Evolutionary conservation across 92 coral and sea anemone species (phyloP).

Genomic region (Epizoanthus illoricatus): DNA sequence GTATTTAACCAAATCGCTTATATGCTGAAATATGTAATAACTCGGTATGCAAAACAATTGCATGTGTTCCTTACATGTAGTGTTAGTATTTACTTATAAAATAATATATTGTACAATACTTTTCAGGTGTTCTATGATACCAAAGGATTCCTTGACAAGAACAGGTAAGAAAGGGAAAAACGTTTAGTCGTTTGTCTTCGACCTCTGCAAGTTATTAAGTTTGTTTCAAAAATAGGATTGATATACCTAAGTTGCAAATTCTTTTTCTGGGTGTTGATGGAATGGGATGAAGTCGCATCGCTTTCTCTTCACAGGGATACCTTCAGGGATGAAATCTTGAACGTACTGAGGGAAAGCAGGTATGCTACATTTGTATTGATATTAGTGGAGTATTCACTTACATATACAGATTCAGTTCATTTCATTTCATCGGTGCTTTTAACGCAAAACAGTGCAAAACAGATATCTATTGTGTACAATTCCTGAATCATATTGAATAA

Average conservation of each 20-base stretch:
- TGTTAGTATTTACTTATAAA: background rate
- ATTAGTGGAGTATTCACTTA: background rate
- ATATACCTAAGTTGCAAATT: background rate
- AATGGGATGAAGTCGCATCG: background rate
- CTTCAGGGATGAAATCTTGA: constrained; percentile 90
- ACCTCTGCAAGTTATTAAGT: background rate
- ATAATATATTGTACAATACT: background rate
- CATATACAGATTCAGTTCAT: no score
- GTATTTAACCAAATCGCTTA: no score
- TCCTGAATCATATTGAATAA: no score
- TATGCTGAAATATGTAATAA: no score
- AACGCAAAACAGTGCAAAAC: no score
- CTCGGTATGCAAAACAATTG: no score
- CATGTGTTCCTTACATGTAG: background rate
- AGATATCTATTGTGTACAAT: no score
- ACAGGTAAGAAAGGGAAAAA: constrained; percentile 66
- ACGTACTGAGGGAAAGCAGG: constrained; percentile 92
- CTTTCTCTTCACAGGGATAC: constrained; percentile 69
- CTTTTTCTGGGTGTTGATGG: background rate
- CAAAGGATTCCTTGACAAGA: constrained; percentile 93
- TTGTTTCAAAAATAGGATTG: background rate
- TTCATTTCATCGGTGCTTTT: no score
- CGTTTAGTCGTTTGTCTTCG: background rate
- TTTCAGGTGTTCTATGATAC: constrained; percentile 85
- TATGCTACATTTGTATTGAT: constrained; percentile 21